These are phyloP conservation scores for Baryphthengus martii DNA, from an alignment of 2,113 vertebrate genomes.

Conservation along the genomic window DNA sequence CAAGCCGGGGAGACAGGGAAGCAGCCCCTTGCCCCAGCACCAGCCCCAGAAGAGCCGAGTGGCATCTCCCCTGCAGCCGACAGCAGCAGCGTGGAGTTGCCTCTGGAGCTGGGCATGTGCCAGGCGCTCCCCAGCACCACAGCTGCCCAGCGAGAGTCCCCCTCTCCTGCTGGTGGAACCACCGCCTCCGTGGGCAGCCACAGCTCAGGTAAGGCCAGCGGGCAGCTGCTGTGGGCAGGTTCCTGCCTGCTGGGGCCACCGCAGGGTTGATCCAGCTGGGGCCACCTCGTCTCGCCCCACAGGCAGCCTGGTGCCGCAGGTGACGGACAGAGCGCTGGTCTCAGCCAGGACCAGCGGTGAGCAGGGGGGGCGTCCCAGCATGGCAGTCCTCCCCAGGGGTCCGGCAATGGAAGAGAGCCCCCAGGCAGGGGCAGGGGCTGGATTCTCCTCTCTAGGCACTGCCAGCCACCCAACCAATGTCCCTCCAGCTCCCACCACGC, in stretches of 20 bases:
- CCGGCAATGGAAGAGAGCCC: not conserved
- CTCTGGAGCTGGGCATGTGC: not conserved
- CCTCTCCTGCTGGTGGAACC: not conserved
- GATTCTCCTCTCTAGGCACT: not conserved
- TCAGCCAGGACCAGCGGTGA: not conserved
- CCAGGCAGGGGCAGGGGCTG: not conserved
- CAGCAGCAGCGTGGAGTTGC: not conserved
- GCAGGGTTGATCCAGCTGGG: not conserved
- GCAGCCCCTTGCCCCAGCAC: not conserved
- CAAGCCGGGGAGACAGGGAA: not conserved
- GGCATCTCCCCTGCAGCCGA: rapidly evolving
- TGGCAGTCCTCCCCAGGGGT: not conserved
- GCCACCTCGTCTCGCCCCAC: not conserved
- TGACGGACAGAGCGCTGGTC: not conserved
- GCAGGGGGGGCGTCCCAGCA: not conserved
- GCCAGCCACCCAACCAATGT: rapidly evolving
- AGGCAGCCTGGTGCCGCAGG: not conserved
- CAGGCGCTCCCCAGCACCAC: not conserved
- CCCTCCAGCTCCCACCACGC: not conserved
- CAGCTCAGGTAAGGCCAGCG: not conserved
- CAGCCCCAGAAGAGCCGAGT: not conserved
- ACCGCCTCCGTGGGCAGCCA: not conserved
- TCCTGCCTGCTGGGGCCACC: not conserved
- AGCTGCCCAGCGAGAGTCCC: rapidly evolving
- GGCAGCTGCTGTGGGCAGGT: not conserved